phyloP scores from a whole-genome alignment of 2,888 invertebrate species.

The Punctoribates punctum region DNA sequence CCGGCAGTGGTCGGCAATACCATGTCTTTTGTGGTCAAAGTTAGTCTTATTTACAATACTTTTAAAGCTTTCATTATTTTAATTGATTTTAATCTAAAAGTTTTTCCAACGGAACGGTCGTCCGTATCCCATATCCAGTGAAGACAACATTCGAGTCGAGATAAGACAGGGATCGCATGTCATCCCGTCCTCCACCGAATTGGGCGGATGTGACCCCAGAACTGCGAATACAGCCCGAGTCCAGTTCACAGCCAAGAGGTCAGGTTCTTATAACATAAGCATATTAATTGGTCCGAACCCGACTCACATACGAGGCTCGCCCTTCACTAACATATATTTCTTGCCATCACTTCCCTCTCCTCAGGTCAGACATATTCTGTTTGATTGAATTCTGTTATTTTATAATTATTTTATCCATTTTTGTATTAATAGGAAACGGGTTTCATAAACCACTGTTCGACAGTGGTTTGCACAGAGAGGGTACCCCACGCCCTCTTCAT shows the following conservation, averaged over 20 bases:
- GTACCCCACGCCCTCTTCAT: conserved; percentile 72
- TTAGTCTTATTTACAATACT: conserved; percentile 50
- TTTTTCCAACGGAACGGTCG: conserved; percentile 90
- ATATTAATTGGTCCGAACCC: conserved; percentile 68
- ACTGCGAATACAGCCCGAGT: conserved; percentile 80
- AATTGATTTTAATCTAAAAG: conserved; percentile 56
- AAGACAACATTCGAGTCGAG: conserved; percentile 80
- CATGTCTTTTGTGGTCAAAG: conserved; percentile 78
- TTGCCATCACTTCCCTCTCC: conserved; percentile 60
- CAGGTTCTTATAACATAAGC: conserved; percentile 81
- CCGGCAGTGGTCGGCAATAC: conserved; percentile 84
- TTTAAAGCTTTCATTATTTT: background rate
- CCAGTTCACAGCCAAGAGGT: conserved; percentile 85
- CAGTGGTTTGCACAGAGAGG: conserved; percentile 75
- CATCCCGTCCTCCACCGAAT: conserved; percentile 77
- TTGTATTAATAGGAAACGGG: conserved; percentile 63
- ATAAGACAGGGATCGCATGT: conserved; percentile 77
- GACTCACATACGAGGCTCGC: conserved; percentile 77
- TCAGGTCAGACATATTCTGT: conserved; percentile 34
- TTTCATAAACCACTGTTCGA: conserved; percentile 75
- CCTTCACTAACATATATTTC: conserved; percentile 72
- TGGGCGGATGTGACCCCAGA: conserved; percentile 74
- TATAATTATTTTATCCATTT: conserved; percentile 4
- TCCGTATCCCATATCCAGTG: conserved; percentile 89
- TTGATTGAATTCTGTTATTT: conserved; percentile 5